Evolutionary conservation across 2,113 vertebrate genomes (phyloP), one percentile per base, ranked within the genome.

Genomic region (Myrmophylax atrothorax): DNA sequence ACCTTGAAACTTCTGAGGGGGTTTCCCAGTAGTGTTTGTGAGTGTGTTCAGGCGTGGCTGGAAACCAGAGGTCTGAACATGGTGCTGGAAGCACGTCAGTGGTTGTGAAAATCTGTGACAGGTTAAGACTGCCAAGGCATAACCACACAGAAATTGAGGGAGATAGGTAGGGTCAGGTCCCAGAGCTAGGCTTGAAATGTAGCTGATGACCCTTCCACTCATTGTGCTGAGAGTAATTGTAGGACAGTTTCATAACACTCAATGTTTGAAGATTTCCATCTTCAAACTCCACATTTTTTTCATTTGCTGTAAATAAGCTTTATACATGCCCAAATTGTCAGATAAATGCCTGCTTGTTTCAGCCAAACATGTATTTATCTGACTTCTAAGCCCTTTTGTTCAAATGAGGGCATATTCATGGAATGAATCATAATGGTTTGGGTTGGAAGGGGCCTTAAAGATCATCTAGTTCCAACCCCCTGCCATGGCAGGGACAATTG

Each of bases 331-430:
- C 40, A 55, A 59, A 63, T 18, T 46, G 44, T 58, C 84, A 74
- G 64, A 60, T 86, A 93, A 94, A 89, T 49, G 80, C 67, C 46
- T 66, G 58, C n/a, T 67, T 86, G 68, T 75, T 93, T 90, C 62
- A 73, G 74, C 72, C 73, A 44, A 89, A 47, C 12, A 7, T 25
- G 26, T 18, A 77, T 69, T 60, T 92, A 63, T 56, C 31, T 67
- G 76, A 70, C 49, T 89, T 84, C 35, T 46, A 66, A 78, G 38
- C 42, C 29, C 13, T 84, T 91, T 84, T 80, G 59, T 28, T 83
- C 79, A 70, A 66, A 69, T 66, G 75, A 62, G 50, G 80, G 42
- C 37, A 18, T 58, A 25, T 77, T 77, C 31, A 42, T 63, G 22
- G 72, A 63, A 77, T 90, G 80, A 90, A 37, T 90, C 80, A 77